A percentile compares a stretch with the other conserved stretches of the same genome.
phyloP scores from a whole-genome alignment of 2,113 vertebrate genomes.

The Steatornis caripensis region DNA sequence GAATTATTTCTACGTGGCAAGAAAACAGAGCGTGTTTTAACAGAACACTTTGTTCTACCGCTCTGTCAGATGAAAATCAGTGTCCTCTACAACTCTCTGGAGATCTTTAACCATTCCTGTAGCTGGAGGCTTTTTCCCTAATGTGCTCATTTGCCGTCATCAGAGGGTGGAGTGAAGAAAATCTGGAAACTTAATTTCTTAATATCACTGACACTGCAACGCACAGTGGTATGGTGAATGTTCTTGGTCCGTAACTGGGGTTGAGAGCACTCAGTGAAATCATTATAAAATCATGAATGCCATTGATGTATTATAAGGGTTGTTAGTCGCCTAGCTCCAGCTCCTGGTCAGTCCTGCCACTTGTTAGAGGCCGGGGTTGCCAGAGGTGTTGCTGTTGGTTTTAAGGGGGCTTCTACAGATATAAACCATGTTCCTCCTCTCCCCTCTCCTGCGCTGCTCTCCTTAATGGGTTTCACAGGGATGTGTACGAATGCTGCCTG shows the following conservation, averaged over 20 bases:
- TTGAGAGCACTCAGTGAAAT: background rate
- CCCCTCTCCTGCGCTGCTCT: background rate
- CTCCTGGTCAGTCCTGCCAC: background rate
- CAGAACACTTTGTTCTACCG: background rate
- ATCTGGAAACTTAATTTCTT: background rate
- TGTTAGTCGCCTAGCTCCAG: background rate
- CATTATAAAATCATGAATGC: background rate
- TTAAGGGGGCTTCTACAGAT: background rate
- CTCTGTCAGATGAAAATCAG: background rate
- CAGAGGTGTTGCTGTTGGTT: background rate
- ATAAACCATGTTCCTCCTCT: background rate
- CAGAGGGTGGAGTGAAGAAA: background rate
- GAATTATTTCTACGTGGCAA: background rate
- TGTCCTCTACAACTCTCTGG: background rate
- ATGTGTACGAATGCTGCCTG: background rate
- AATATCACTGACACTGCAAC: background rate
- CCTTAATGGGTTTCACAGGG: background rate
- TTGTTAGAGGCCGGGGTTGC: background rate
- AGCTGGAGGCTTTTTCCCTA: background rate
- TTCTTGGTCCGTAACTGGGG: background rate
- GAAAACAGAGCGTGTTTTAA: background rate
- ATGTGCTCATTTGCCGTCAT: background rate
- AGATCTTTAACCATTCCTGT: background rate
- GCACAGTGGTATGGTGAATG: too few relatives aligned
- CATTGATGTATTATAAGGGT: background rate